phyloP scores from a whole-genome alignment of 1,140 invertebrate genomes.

The Sycobia sp. region DNA sequence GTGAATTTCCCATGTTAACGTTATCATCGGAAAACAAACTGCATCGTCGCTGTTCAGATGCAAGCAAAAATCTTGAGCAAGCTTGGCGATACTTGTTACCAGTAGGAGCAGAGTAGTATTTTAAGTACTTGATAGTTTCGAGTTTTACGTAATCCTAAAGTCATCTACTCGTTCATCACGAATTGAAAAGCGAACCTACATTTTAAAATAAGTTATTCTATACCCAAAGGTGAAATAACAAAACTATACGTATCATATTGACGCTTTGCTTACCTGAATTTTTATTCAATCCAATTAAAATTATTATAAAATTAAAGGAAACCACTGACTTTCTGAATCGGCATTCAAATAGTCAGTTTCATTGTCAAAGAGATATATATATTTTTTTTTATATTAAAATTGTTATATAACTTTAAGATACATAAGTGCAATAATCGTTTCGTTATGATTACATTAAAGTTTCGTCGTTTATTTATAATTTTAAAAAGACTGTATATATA shows the following conservation, averaged over 20 bases:
- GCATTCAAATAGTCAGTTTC: background rate
- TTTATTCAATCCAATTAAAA: slow-evolving; percentile 7
- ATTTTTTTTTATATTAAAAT: slow-evolving; percentile 24
- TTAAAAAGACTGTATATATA: slow-evolving; percentile 35
- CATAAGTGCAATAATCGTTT: slow-evolving; percentile 35
- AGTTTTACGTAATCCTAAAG: slow-evolving; percentile 27
- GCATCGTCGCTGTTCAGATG: slow-evolving; percentile 54
- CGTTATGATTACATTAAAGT: slow-evolving; percentile 29
- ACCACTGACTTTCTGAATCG: slow-evolving; percentile 1
- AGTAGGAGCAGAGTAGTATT: slow-evolving; percentile 35
- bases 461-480: slow-evolving; percentile 37
- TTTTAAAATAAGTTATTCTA: slow-evolving; percentile 29
- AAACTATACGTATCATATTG: slow-evolving; percentile 27
- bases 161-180: slow-evolving; percentile 25
- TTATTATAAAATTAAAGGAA: slow-evolving; percentile 13
- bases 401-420: slow-evolving; percentile 24
- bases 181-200: slow-evolving; percentile 19
- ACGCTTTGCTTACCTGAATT: slow-evolving; percentile 26
- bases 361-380: slow-evolving; percentile 16
- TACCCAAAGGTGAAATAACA: slow-evolving; percentile 11
- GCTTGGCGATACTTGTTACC: slow-evolving; percentile 59
- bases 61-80: slow-evolving; percentile 54
- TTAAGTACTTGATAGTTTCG: slow-evolving; percentile 24
- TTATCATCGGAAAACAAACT: slow-evolving; percentile 55
- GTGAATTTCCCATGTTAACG: slow-evolving; percentile 55